phyloP scores from a whole-genome alignment of 2,797 vertebrate genomes.

The Macrochelys suwanniensis region DNA sequence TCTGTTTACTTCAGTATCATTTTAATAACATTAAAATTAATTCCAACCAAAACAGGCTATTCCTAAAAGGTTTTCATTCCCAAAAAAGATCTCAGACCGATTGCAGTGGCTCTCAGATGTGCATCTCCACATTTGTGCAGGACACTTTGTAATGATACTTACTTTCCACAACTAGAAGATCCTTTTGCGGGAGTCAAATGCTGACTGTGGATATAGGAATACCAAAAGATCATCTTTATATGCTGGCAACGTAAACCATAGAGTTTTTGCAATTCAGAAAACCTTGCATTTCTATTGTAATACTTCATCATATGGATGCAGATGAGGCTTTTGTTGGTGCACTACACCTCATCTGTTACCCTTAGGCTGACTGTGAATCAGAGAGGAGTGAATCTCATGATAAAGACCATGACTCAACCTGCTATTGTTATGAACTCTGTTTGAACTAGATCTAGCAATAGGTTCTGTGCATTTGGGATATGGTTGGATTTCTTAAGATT shows the following conservation, averaged over 20 bases:
- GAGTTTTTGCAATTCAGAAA: constrained; percentile 78
- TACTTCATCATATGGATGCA: constrained; percentile 83
- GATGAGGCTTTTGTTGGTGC: constrained; percentile 87
- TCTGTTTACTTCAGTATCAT: background rate
- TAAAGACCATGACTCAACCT: constrained; percentile 84
- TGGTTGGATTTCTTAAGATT: constrained; percentile 4
- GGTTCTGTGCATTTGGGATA: constrained; percentile 77
- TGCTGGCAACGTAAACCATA: constrained; percentile 52
- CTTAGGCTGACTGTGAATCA: constrained; percentile 83
- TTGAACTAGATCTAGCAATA: constrained; percentile 84
- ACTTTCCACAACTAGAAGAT: background rate
- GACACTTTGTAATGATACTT: background rate
- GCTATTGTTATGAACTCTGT: constrained; percentile 86
- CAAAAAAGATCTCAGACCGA: background rate
- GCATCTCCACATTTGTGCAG: background rate
- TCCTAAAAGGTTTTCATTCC: constrained; percentile 33
- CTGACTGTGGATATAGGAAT: constrained; percentile 48
- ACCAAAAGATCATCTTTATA: constrained; percentile 48
- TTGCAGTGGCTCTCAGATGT: constrained; percentile 5
- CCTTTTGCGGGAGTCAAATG: constrained; percentile 25
- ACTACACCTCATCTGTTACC: constrained; percentile 88
- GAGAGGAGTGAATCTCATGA: constrained; percentile 85
- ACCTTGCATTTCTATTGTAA: constrained; percentile 80
- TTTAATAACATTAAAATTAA: background rate
- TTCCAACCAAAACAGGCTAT: background rate